These are phyloP conservation scores for Podarcis raffonei DNA, from an alignment of 2,113 vertebrate genomes.

Conservation along the genomic window DNA sequence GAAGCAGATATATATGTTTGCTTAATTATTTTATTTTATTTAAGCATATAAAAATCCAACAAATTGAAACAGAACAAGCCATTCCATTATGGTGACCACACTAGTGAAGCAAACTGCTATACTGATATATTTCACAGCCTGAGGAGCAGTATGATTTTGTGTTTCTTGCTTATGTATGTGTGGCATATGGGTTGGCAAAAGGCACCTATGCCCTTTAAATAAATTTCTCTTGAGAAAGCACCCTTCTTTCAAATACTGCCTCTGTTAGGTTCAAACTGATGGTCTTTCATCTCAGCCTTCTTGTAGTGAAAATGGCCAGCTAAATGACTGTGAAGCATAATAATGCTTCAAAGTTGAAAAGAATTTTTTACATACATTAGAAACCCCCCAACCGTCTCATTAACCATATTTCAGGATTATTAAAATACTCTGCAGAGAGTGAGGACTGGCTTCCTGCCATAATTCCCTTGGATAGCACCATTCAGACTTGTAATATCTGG, in stretches of 20 bases:
- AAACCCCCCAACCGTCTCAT: constrained; percentile 25
- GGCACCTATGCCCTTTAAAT: background rate
- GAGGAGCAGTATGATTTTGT: background rate
- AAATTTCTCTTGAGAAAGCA: background rate
- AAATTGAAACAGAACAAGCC: no score
- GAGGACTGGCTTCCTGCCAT: constrained; percentile 16
- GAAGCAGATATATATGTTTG: background rate
- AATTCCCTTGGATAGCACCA: constrained; percentile 17
- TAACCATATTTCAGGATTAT: constrained; percentile 30
- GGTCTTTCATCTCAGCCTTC: background rate
- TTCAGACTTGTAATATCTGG: constrained; percentile 20
- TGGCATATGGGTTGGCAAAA: background rate
- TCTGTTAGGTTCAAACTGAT: background rate
- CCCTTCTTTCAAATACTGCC: background rate
- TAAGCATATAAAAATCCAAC: no score
- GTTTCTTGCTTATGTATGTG: background rate
- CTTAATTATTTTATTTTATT: no score
- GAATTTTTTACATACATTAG: constrained; percentile 10
- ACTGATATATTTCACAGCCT: background rate
- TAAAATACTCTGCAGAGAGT: constrained; percentile 16
- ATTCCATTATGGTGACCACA: no score
- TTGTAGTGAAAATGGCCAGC: background rate
- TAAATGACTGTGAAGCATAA: constrained; percentile 9
- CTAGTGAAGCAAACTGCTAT: background rate
- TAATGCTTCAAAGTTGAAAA: constrained; percentile 8